Conservation (phyloP, 2,888 invertebrate species). For the Diachrysia chrysitis region DNA sequence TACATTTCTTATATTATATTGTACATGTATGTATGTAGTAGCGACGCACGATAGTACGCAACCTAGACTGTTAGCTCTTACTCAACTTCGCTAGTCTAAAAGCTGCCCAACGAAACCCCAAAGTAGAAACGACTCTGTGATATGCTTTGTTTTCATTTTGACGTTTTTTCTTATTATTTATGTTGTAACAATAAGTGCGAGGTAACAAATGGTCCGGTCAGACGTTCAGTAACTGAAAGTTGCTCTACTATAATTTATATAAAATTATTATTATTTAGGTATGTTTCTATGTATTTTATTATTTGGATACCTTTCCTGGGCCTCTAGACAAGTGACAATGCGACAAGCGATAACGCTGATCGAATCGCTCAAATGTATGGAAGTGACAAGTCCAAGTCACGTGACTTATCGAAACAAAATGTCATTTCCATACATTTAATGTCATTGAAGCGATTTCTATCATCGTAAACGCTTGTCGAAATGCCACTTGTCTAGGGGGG, state of each 20-base stretch:
- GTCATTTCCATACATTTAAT: too few relatives aligned
- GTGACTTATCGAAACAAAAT: too few relatives aligned
- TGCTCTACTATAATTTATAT: constrained; percentile 43
- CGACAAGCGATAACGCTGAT: too few relatives aligned
- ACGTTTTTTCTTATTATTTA: constrained; percentile 26
- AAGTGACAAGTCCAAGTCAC: too few relatives aligned
- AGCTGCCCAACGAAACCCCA: constrained; percentile 58
- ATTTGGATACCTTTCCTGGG: constrained; percentile 30
- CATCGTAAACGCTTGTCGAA: too few relatives aligned
- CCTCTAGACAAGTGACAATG: too few relatives aligned
- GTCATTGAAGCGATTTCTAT: too few relatives aligned
- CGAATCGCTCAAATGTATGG: too few relatives aligned
- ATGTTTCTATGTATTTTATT: constrained; percentile 29
- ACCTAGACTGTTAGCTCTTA: constrained; percentile 35
- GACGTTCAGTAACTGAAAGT: constrained; percentile 42
- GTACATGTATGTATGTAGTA: constrained; percentile 15
- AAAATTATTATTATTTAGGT: constrained; percentile 31
- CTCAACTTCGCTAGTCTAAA: constrained; percentile 54
- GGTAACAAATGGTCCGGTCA: constrained; percentile 12
- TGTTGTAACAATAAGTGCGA: constrained; percentile 33
- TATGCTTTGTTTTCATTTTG: constrained; percentile 45
- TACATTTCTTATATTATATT: constrained; percentile 20
- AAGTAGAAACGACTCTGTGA: constrained; percentile 58
- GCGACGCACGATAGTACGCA: constrained; percentile 14
- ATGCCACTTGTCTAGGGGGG: too few relatives aligned